A percentile compares a stretch with the other conserved stretches of the same genome.
These are phyloP conservation scores for Coluber constrictor DNA, from an alignment of 2,797 vertebrate species.

Conservation along the genomic window DNA sequence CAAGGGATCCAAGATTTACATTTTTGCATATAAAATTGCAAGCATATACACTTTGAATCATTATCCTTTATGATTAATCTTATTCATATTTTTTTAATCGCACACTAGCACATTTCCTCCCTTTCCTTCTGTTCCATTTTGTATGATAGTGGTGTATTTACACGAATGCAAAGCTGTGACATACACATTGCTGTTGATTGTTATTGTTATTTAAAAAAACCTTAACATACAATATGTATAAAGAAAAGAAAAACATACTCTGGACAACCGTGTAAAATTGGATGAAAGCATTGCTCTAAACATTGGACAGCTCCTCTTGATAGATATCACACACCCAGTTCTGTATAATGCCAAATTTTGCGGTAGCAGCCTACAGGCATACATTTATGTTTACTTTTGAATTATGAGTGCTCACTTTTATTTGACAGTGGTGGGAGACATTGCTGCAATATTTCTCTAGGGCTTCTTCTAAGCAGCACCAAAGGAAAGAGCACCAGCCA, in stretches of 20 bases:
- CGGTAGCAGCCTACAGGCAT: not conserved
- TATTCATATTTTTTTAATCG: not conserved
- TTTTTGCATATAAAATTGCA: not conserved
- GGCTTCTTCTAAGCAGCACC: not conserved
- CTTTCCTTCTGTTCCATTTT: not conserved
- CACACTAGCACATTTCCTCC: not conserved
- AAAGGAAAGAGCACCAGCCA: not conserved
- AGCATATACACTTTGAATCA: not conserved
- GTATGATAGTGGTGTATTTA: not conserved
- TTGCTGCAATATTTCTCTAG: not conserved
- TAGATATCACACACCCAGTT: not conserved
- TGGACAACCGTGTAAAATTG: not conserved
- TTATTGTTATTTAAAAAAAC: not conserved
- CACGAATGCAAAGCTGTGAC: not conserved
- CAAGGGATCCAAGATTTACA: not conserved
- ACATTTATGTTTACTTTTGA: not conserved
- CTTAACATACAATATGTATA: not conserved
- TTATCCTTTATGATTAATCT: not conserved
- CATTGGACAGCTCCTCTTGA: slow-evolving; percentile 21
- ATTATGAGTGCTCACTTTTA: not conserved
- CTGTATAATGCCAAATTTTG: not conserved
- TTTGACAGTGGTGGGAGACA: not conserved
- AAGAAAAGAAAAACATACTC: not conserved
- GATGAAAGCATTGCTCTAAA: not conserved
- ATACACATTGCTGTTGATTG: not conserved